A percentile compares a stretch with the other conserved stretches of the same genome.
phyloP scores from a whole-genome alignment of 1,140 invertebrate species.

The Drosophila kurseongensis region DNA sequence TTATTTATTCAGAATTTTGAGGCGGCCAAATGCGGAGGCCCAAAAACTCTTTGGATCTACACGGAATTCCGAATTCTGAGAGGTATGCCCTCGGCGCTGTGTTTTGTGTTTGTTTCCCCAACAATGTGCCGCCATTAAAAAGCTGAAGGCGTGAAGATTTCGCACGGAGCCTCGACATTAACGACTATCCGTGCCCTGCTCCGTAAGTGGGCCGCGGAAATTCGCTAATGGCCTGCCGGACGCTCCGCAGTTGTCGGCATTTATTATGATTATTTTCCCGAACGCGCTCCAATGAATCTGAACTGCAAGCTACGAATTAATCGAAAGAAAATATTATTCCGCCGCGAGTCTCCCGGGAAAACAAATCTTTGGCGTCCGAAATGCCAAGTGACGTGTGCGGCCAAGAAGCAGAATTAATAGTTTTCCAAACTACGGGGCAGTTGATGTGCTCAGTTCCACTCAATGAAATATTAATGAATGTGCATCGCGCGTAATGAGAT shows the following conservation, averaged over 20 bases:
- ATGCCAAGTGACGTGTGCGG: constrained; percentile 52
- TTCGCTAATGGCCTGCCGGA: constrained; percentile 62
- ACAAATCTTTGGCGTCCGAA: constrained; percentile 15
- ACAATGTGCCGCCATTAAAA: constrained; percentile 61
- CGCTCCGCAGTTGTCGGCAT: constrained; percentile 37
- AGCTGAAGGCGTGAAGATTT: constrained; percentile 63
- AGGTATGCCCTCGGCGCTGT: constrained; percentile 25
- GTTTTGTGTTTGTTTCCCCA: constrained; percentile 58
- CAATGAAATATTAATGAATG: constrained; percentile 22
- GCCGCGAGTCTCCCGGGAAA: constrained; percentile 11
- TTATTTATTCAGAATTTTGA: constrained; percentile 35
- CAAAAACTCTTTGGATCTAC: constrained; percentile 20
- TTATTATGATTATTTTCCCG: constrained; percentile 54
- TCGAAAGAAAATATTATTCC: constrained; percentile 36
- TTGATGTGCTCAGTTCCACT: neutral
- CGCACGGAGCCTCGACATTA: constrained; percentile 28
- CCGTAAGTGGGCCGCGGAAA: constrained; percentile 47
- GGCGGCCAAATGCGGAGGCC: constrained; percentile 4
- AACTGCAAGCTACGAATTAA: constrained; percentile 40
- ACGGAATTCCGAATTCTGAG: constrained; percentile 17
- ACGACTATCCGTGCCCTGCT: constrained; percentile 11
- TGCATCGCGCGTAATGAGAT: constrained; percentile 26
- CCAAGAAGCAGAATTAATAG: constrained; percentile 11
- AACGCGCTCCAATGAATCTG: constrained; percentile 22
- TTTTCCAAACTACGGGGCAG: constrained; percentile 15